Evolutionary conservation across 2,888 invertebrate genomes (phyloP).

Genomic region (Diarsia rubi): DNA sequence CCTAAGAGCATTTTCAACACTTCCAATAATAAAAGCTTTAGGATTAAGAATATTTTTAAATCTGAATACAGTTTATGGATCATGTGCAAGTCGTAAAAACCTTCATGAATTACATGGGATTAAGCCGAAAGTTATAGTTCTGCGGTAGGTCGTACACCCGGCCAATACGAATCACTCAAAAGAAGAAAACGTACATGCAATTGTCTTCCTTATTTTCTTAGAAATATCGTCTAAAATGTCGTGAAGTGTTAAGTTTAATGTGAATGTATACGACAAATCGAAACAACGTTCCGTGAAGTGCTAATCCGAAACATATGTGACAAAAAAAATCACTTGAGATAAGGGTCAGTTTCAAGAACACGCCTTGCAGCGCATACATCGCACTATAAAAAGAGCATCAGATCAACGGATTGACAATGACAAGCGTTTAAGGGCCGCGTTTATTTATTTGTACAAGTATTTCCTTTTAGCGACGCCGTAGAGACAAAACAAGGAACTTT

Average conservation of each 20-base stretch:
- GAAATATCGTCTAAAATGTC: slow-evolving; percentile 66
- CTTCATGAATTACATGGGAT: slow-evolving; percentile 85
- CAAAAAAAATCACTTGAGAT: slow-evolving; percentile 86
- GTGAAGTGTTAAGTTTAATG: slow-evolving; percentile 56
- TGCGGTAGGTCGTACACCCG: slow-evolving; percentile 86
- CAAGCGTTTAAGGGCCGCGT: slow-evolving; percentile 87
- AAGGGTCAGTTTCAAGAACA: slow-evolving; percentile 89
- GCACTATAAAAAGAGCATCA: slow-evolving; percentile 86
- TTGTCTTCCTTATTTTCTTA: slow-evolving; percentile 59
- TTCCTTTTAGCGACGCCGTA: slow-evolving; percentile 88
- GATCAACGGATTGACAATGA: slow-evolving; percentile 89
- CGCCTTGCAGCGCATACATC: slow-evolving; percentile 81
- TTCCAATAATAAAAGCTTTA: slow-evolving; percentile 64
- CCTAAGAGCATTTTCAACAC: slow-evolving; percentile 66
- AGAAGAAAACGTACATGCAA: slow-evolving; percentile 58
- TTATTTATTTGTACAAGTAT: slow-evolving; percentile 90
- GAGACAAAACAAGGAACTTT: slow-evolving; percentile 87
- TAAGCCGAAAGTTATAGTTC: slow-evolving; percentile 84
- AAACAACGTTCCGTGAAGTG: slow-evolving; percentile 86
- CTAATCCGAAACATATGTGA: slow-evolving; percentile 89
- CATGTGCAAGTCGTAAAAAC: slow-evolving; percentile 83
- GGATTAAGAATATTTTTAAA: slow-evolving; percentile 73
- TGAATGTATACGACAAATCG: slow-evolving; percentile 75
- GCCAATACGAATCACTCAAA: slow-evolving; percentile 64
- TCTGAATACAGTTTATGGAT: slow-evolving; percentile 75